Conservation (phyloP, 30 jellyfish, hydroid and myxozoan species). For the Hydractinia symbiolongicarpus region DNA sequence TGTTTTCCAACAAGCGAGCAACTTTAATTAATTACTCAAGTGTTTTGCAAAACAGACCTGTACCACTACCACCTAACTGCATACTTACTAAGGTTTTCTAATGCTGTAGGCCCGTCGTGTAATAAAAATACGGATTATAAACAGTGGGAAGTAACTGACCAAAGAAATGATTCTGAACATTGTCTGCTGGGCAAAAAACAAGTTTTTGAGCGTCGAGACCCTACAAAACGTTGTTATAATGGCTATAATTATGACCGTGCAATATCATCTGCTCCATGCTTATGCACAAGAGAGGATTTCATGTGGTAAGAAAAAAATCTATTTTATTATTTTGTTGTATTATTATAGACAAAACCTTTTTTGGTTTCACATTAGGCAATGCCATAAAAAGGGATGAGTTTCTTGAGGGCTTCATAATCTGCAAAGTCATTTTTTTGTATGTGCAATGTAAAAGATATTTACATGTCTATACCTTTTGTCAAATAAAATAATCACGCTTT, state of each 20-base stretch:
- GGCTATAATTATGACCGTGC: slow-evolving; percentile 81
- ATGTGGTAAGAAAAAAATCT: slow-evolving; percentile 55
- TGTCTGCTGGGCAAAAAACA: slow-evolving; percentile 76
- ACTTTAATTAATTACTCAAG: too few species aligned
- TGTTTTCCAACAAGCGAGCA: too few species aligned
- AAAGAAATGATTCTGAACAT: slow-evolving; percentile 42
- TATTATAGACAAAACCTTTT: background rate
- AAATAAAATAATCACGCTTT: too few species aligned
- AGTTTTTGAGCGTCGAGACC: slow-evolving; percentile 57
- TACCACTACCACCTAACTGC: too few species aligned
- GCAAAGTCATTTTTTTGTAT: too few species aligned
- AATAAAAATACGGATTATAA: slow-evolving; percentile 40
- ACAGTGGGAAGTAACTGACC: slow-evolving; percentile 73
- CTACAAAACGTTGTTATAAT: slow-evolving; percentile 57
- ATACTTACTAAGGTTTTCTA: background rate
- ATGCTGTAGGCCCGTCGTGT: slow-evolving; percentile 58
- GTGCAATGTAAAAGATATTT: too few species aligned
- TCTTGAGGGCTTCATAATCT: too few species aligned
- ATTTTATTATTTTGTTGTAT: background rate
- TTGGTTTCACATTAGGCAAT: background rate
- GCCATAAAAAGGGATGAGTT: background rate
- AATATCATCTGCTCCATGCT: slow-evolving; percentile 40
- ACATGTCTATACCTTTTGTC: too few species aligned
- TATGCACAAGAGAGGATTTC: slow-evolving; percentile 69
- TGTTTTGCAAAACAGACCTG: too few species aligned